Percentiles rank a stretch among this genome's conserved stretches.
phyloP scores from a whole-genome alignment of 2,888 invertebrate species.

The Cinara cedri region DNA sequence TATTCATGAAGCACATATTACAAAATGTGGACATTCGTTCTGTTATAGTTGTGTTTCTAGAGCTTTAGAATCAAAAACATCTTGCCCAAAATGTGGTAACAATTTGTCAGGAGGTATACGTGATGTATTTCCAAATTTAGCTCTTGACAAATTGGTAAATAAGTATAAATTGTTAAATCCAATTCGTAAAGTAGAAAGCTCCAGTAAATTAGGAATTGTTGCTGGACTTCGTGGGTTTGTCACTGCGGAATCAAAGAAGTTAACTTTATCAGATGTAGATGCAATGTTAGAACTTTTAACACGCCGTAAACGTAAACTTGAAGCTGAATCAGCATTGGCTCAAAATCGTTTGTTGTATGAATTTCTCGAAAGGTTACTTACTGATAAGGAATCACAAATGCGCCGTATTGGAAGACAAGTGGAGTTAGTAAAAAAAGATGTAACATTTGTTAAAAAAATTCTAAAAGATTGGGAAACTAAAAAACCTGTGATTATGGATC shows the following conservation, averaged over 20 bases:
- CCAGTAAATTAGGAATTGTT: constrained; percentile 61
- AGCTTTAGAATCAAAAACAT: constrained; percentile 70
- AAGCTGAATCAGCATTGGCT: constrained; percentile 79
- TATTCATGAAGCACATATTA: constrained; percentile 88
- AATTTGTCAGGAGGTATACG: constrained; percentile 72
- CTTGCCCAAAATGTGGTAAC: constrained; percentile 85
- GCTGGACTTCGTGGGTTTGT: constrained; percentile 71
- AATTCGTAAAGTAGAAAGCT: constrained; percentile 42
- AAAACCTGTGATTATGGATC: constrained; percentile 14
- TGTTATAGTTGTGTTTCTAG: constrained; percentile 81
- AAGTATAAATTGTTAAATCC: constrained; percentile 67
- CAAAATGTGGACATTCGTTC: constrained; percentile 91
- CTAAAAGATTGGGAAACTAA: constrained; percentile 63
- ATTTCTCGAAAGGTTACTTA: constrained; percentile 78
- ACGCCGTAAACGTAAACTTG: constrained; percentile 78
- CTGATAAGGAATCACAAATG: constrained; percentile 74
- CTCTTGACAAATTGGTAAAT: constrained; percentile 80
- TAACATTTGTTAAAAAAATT: constrained; percentile 74
- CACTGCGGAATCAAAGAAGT: constrained; percentile 72
- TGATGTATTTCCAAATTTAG: constrained; percentile 83
- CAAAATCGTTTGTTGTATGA: constrained; percentile 83
- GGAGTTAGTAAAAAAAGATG: constrained; percentile 75
- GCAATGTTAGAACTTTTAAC: constrained; percentile 80
- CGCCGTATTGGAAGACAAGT: constrained; percentile 75
- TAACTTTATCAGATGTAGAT: constrained; percentile 80